These are phyloP conservation scores for Condylura cristata DNA, from an alignment of 2,113 vertebrate genomes.

Conservation along the genomic window DNA sequence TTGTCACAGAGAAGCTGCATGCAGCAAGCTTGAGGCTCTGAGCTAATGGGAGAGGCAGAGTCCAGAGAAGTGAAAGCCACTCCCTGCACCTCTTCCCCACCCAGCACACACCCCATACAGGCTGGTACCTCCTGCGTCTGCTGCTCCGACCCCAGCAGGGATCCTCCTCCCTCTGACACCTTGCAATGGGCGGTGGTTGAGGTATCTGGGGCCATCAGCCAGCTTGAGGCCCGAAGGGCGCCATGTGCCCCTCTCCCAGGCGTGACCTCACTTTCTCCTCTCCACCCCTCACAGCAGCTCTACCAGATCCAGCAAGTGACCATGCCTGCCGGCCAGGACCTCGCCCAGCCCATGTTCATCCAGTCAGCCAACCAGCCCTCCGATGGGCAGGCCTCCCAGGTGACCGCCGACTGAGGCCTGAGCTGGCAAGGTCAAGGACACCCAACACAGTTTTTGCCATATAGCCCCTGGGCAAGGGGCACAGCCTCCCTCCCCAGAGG, in stretches of 20 bases:
- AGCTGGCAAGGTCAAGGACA: constrained; percentile 3
- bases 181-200: constrained; percentile 64
- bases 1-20: constrained; percentile 71
- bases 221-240: constrained; percentile 54
- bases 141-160: constrained; percentile 44
- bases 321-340: constrained; percentile 98
- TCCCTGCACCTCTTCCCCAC: constrained; percentile 42
- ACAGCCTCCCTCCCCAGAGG: constrained; percentile 68
- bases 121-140: constrained; percentile 55
- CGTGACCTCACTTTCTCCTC: constrained; percentile 64
- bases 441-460: constrained; percentile 60
- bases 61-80: constrained; percentile 61
- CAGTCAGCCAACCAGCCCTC: constrained; percentile 95
- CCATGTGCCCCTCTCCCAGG: constrained; percentile 45
- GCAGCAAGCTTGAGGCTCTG: constrained; percentile 60
- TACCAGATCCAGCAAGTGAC: constrained; percentile 99
- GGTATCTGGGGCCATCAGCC: constrained; percentile 48
- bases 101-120: constrained; percentile 31
- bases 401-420: constrained; percentile 92
- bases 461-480: constrained; percentile 49
- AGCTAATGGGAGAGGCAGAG: constrained; percentile 72
- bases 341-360: constrained; percentile 98
- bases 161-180: neutral
- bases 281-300: constrained; percentile 89
- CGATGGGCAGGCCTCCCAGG: constrained; percentile 90